Conservation (phyloP, 30 jellyfish, hydroid and myxozoan genomes). For the Hydractinia symbiolongicarpus region DNA sequence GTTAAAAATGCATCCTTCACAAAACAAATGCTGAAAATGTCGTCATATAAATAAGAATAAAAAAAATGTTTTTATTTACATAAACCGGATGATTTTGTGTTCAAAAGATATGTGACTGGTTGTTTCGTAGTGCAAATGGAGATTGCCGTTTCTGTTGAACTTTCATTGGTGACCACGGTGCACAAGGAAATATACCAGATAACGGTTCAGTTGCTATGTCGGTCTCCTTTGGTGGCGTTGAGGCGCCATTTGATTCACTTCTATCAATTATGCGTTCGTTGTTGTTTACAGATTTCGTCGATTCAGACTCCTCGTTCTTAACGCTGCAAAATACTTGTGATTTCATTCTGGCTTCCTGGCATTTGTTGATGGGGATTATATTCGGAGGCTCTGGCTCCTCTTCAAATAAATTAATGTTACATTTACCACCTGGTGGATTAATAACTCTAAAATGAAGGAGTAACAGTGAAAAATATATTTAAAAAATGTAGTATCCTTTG, state of each 20-base stretch:
- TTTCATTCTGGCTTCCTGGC: conserved; percentile 26
- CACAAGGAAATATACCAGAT: conserved; percentile 4
- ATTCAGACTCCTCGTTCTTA: neutral
- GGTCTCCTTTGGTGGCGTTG: neutral
- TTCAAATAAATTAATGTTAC: conserved; percentile 7
- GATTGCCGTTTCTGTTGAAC: conserved; percentile 4
- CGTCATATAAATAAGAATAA: too few relatives aligned
- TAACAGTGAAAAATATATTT: too few relatives aligned
- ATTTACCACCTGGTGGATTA: conserved; percentile 34
- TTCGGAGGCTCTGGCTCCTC: neutral
- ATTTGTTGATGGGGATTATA: conserved; percentile 10
- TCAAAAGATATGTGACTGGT: neutral
- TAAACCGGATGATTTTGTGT: neutral
- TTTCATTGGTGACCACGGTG: neutral
- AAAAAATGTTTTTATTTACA: neutral
- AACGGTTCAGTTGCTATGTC: neutral
- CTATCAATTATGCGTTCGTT: too few relatives aligned
- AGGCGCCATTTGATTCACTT: neutral
- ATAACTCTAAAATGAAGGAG: conserved; percentile 12
- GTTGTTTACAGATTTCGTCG: neutral
- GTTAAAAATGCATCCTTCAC: too few relatives aligned
- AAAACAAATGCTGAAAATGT: too few relatives aligned
- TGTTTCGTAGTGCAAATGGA: neutral
- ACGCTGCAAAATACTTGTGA: conserved; percentile 7
- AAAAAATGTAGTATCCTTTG: too few relatives aligned